Evolutionary conservation across 2,888 invertebrate species (phyloP), one percentile per base, ranked within the genome.

Genomic region (Erebia aethiops): DNA sequence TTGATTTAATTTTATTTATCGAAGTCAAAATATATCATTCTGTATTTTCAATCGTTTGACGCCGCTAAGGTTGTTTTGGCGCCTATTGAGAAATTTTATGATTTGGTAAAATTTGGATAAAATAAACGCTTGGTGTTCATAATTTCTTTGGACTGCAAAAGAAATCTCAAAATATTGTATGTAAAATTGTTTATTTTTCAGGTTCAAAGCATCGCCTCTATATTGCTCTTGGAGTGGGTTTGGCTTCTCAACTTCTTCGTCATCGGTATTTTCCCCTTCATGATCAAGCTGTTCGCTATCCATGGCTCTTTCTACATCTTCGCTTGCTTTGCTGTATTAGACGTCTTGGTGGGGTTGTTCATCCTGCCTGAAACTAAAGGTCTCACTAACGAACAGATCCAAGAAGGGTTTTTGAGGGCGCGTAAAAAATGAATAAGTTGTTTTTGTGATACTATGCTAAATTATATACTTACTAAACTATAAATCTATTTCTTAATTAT

Each of bases 291-390:
- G 3, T 71, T 94, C 1, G 90, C 90, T 0, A 81, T 86, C 26
- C 84, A 88, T 58, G 90, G 89, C 0, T 82, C 84, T 0, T 94
- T 94, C 78, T 91, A 90, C 77, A 65, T 85, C 5, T 94, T 92
- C 71, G 87, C 89, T 0, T 49, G 75, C 0, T 81, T 84, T 21
- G 85, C 84, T 14, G 46, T 88, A 0, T 7, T 78, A 0, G 84
- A 92, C 5, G 82, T 84, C 0, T 51, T 88, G 0, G 75, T 89
- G n/a, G 81, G 85, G 0, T 83, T 83, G 52, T 77, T 88, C 14
- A 76, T 84, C 2, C 81, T 94, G 0, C 94, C 94, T 0, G 94
- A 94, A 79, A 94, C 94, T 0, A 94, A 93, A 69, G 93, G 94
- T 1, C 80, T 92, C 1, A 87, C 90, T 0, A 88, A 86, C 52